Percentiles rank a stretch among this genome's conserved stretches.
Conservation (phyloP, 2,113 vertebrate species). For the Stegostoma tigrinum region DNA sequence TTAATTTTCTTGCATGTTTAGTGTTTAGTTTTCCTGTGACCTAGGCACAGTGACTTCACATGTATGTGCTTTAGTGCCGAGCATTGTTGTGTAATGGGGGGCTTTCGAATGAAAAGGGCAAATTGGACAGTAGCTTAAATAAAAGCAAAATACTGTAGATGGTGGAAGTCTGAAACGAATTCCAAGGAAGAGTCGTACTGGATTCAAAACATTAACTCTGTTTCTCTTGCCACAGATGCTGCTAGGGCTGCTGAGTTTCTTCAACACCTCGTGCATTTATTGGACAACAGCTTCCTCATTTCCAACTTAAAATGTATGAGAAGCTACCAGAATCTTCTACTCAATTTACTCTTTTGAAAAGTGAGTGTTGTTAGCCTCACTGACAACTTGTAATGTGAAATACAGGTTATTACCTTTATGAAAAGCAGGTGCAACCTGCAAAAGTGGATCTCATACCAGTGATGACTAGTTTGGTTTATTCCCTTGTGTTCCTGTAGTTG, state of each 20-base stretch:
- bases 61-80: neutral
- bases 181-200: no score
- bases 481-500: neutral
- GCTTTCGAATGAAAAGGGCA: no score
- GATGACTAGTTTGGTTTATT: neutral
- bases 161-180: no score
- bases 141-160: no score
- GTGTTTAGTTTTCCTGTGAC: neutral
- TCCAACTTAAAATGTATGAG: neutral
- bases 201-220: no score
- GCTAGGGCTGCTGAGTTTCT: no score
- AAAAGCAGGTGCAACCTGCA: neutral
- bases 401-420: neutral
- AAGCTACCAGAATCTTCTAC: neutral
- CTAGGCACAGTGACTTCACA: neutral
- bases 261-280: no score
- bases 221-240: no score
- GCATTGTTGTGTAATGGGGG: no score
- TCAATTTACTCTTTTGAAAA: neutral
- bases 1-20: neutral
- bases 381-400: neutral
- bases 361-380: neutral
- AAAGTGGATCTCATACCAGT: neutral
- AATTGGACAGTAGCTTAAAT: no score
- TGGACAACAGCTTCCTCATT: neutral